Evolutionary conservation across 2,797 vertebrate species (phyloP).

Genomic region (Sciaenops ocellatus): DNA sequence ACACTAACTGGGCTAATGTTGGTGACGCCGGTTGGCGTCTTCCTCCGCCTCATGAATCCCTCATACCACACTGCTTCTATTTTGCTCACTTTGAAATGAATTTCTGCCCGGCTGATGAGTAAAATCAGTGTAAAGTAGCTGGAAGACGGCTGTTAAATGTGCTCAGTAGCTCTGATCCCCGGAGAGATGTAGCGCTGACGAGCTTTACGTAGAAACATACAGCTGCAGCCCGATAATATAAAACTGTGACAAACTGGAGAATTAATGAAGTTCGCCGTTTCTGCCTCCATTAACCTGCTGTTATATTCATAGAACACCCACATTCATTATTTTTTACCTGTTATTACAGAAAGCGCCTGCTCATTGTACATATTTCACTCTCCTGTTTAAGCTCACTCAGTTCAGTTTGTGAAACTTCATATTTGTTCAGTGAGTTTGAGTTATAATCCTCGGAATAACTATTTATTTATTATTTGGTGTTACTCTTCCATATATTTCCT

Average conservation of each 20-base stretch:
- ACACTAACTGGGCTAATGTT: constrained; percentile 51
- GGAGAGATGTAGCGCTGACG: constrained; percentile 20
- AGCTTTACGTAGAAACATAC: constrained; percentile 12
- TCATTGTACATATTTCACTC: not conserved
- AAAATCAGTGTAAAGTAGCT: constrained; percentile 28
- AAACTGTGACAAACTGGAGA: constrained; percentile 19
- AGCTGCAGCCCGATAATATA: constrained; percentile 26
- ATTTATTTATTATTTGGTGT: too few species aligned
- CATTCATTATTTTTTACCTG: constrained; percentile 1
- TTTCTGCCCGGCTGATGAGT: constrained; percentile 27
- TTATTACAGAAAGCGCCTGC: not conserved
- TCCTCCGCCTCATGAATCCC: constrained; percentile 14
- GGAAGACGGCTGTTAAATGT: constrained; percentile 29
- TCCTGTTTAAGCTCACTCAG: too few species aligned
- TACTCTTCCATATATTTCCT: too few species aligned
- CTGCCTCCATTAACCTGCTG: constrained; percentile 23
- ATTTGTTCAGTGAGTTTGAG: not conserved
- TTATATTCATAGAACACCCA: not conserved
- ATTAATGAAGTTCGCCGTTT: not conserved
- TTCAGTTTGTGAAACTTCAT: not conserved
- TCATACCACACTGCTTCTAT: not conserved
- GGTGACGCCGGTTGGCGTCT: constrained; percentile 49
- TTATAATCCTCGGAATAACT: too few species aligned
- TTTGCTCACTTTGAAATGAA: constrained; percentile 23
- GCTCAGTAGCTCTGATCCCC: constrained; percentile 38